Percentiles rank a stretch among this genome's conserved stretches.
These are phyloP conservation scores for Sinella curviseta DNA, from an alignment of 1,140 invertebrate genomes.

Conservation along the genomic window DNA sequence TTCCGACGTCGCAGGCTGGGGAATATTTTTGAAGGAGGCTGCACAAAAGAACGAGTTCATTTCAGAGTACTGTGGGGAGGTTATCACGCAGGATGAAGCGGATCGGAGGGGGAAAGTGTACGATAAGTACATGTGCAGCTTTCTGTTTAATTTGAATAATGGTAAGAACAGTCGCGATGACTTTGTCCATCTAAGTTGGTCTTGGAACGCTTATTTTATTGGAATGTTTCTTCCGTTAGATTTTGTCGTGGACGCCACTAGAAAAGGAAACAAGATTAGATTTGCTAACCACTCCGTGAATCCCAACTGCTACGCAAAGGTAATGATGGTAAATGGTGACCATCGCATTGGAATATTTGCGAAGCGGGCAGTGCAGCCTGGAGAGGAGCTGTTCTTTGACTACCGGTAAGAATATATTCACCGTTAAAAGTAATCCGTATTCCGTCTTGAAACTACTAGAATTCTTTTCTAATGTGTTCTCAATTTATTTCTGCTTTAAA, in stretches of 20 bases:
- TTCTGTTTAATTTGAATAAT: slow-evolving; percentile 98
- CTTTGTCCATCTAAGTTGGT: background rate
- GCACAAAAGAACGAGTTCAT: slow-evolving; percentile 99
- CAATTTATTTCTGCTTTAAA: slow-evolving; percentile 55
- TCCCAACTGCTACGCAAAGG: slow-evolving; percentile 99
- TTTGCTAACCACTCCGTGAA: slow-evolving; percentile 99
- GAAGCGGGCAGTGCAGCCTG: slow-evolving; percentile 90
- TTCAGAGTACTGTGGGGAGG: slow-evolving; percentile 98
- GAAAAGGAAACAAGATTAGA: slow-evolving; percentile 98
- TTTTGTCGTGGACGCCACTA: slow-evolving; percentile 97
- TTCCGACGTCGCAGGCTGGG: slow-evolving; percentile 99
- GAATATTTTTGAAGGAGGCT: slow-evolving; percentile 92
- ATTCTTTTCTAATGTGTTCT: too few relatives aligned
- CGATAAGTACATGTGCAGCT: slow-evolving; percentile 99
- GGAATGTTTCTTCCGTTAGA: slow-evolving; percentile 59
- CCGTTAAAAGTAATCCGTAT: too few relatives aligned
- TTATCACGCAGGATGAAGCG: slow-evolving; percentile 97
- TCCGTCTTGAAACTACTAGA: too few relatives aligned
- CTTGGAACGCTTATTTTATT: background rate
- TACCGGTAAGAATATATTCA: slow-evolving; percentile 67
- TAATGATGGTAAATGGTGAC: slow-evolving; percentile 98
- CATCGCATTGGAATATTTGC: slow-evolving; percentile 87
- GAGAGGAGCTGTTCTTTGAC: slow-evolving; percentile 95
- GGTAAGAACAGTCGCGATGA: slow-evolving; percentile 61
- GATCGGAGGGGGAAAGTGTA: slow-evolving; percentile 98